These are phyloP conservation scores for Listronotus bonariensis DNA, from an alignment of 1,140 invertebrate species.

Conservation along the genomic window DNA sequence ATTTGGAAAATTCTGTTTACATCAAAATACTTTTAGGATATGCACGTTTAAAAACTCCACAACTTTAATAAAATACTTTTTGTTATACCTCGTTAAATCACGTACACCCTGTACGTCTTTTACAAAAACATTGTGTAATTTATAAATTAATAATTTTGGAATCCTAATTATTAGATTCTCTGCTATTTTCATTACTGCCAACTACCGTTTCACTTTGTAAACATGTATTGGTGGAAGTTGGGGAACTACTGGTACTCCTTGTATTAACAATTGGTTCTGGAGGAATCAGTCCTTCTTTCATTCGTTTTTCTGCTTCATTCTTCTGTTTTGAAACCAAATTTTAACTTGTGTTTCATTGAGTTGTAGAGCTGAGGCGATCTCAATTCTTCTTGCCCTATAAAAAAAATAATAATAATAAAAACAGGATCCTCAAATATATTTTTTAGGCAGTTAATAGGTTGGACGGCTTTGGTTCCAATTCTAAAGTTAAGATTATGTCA, in stretches of 20 bases:
- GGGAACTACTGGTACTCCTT: constrained; percentile 52
- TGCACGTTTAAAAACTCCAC: too few relatives aligned
- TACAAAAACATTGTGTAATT: too few relatives aligned
- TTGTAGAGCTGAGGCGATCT: constrained; percentile 94
- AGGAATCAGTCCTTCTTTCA: constrained; percentile 86
- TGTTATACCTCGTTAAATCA: too few relatives aligned
- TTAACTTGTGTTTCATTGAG: constrained; percentile 97
- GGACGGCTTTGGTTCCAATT: too few relatives aligned
- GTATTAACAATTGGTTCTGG: constrained; percentile 58
- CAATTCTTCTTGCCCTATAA: constrained; percentile 84
- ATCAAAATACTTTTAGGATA: too few relatives aligned
- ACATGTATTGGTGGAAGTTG: constrained; percentile 49
- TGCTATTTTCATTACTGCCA: constrained; percentile 65
- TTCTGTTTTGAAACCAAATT: constrained; percentile 91
- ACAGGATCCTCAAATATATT: too few relatives aligned
- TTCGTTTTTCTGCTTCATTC: constrained; percentile 95
- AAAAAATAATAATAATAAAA: not conserved
- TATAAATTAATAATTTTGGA: too few relatives aligned
- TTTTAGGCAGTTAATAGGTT: too few relatives aligned
- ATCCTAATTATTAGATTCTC: constrained; percentile 58
- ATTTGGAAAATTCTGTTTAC: too few relatives aligned
- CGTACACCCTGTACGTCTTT: too few relatives aligned
- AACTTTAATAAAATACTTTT: too few relatives aligned
- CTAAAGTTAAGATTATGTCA: too few relatives aligned
- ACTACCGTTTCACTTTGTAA: constrained; percentile 52